These are phyloP conservation scores for Himalopsyche anomala DNA, from an alignment of 2,888 invertebrate genomes.

Conservation along the genomic window DNA sequence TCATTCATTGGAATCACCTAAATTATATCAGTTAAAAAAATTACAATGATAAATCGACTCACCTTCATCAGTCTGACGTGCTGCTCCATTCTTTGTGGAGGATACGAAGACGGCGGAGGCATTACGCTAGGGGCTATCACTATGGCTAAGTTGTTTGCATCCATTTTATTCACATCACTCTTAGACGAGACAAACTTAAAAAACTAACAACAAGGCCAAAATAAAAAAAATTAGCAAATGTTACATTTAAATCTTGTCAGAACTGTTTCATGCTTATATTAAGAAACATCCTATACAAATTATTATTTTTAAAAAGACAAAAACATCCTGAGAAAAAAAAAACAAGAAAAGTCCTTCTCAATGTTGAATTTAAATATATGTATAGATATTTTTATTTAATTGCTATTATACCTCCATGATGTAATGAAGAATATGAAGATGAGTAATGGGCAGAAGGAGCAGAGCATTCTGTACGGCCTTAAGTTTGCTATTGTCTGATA, in stretches of 20 bases:
- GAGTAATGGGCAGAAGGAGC: constrained; percentile 84
- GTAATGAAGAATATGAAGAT: constrained; percentile 88
- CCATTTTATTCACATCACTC: constrained; percentile 88
- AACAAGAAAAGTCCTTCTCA: neutral
- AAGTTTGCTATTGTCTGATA: constrained; percentile 78
- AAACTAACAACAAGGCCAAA: constrained; percentile 73
- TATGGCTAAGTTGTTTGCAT: constrained; percentile 88
- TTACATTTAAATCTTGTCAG: no score
- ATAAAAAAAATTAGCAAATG: neutral
- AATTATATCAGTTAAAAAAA: neutral
- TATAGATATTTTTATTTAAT: neutral
- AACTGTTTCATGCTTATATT: no score
- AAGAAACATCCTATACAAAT: no score
- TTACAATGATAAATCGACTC: constrained; percentile 60
- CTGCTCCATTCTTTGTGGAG: constrained; percentile 80
- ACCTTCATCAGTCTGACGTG: constrained; percentile 85
- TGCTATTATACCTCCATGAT: constrained; percentile 82
- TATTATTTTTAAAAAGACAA: no score
- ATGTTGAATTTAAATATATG: neutral
- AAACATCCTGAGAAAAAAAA: no score
- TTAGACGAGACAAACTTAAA: constrained; percentile 82
- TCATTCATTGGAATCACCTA: no score
- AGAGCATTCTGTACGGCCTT: constrained; percentile 82
- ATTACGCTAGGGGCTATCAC: constrained; percentile 92
- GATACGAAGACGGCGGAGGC: constrained; percentile 84